Base-by-base conservation (phyloP, 2,888 invertebrate species). In the Pristionchus entomophagus region DNA sequence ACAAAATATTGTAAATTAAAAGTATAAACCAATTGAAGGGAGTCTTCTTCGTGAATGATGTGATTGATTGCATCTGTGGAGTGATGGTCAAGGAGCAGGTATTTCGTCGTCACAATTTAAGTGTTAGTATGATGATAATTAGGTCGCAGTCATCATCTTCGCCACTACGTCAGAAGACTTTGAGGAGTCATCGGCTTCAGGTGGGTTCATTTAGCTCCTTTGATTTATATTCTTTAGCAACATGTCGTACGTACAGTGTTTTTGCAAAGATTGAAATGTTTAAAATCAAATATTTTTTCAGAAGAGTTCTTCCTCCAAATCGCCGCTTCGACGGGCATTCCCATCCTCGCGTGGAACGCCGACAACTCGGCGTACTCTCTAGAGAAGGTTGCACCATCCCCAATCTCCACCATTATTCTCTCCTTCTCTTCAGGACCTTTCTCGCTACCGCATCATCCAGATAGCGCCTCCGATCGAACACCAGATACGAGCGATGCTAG, bases 311-410 rank as follows among this genome's bases (percentile, higher is more conserved):
- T 87, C 45, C 32, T 88, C 19, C 88, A 90, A 59, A 87, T 91
- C 88, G 88, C 89, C 8, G 87, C 89, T 12, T 89, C 88, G 29
- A 91, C 91, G 4, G 97, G 97, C 90, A 97, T 98, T 94, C 98
- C 98, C 91, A 97, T 98, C 84, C 97, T 98, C 91, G 97, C 97
- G 14, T 98, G 98, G 98, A 98, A 98, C 94, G 97, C 97, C 14
- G 98, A 98, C 94, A 98, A 98, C 94, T 97, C 97, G 62, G 98
- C 97, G 59, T 95, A 91, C 73, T 89, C 92, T 6, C 91, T 92
- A 53, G 89, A 90, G 26, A 91, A 91, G 87, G 91, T 90, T 84
- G 17, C 69, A 14, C 32, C 49, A 45, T 38, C 45, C 51, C 8
- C 19, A 26, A 59, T 59, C 12, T 19, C 17, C 29, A 49, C 3